These are phyloP conservation scores for Pelodytes ibericus DNA, from an alignment of 2,797 vertebrate genomes.

Conservation along the genomic window DNA sequence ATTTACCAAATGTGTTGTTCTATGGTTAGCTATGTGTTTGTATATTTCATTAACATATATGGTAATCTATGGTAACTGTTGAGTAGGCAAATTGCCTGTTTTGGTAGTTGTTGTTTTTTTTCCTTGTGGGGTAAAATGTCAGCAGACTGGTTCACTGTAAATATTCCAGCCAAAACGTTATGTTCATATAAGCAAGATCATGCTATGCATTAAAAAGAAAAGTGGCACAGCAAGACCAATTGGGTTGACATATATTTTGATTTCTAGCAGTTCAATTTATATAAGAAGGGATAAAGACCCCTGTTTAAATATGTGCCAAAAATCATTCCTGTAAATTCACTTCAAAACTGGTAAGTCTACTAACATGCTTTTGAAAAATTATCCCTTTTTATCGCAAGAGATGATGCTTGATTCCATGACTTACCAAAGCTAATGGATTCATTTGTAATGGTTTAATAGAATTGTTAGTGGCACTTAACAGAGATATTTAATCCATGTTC, in stretches of 20 bases:
- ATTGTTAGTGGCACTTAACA: conserved; percentile 22
- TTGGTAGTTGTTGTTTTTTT: too few species aligned
- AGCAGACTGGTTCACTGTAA: too few species aligned
- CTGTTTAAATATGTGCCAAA: background rate
- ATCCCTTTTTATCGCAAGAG: conserved; percentile 4
- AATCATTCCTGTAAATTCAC: conserved; percentile 13
- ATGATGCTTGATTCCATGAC: background rate
- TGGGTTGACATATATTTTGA: background rate
- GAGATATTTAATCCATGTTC: conserved; percentile 20
- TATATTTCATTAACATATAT: too few species aligned
- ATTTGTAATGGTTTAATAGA: conserved; percentile 11
- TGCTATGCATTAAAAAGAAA: background rate
- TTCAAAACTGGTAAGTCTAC: background rate
- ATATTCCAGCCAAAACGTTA: too few species aligned
- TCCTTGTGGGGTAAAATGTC: too few species aligned
- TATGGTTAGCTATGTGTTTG: too few species aligned
- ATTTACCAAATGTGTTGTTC: too few species aligned
- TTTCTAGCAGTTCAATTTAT: background rate
- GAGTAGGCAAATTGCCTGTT: too few species aligned
- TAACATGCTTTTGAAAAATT: conserved; percentile 8
- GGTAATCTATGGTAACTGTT: too few species aligned
- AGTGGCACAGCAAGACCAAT: background rate
- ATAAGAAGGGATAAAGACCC: background rate
- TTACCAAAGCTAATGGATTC: conserved; percentile 9
- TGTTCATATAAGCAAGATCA: too few species aligned